Base-by-base conservation (phyloP, 2,888 invertebrate species). In the Lochmaea crataegi region DNA sequence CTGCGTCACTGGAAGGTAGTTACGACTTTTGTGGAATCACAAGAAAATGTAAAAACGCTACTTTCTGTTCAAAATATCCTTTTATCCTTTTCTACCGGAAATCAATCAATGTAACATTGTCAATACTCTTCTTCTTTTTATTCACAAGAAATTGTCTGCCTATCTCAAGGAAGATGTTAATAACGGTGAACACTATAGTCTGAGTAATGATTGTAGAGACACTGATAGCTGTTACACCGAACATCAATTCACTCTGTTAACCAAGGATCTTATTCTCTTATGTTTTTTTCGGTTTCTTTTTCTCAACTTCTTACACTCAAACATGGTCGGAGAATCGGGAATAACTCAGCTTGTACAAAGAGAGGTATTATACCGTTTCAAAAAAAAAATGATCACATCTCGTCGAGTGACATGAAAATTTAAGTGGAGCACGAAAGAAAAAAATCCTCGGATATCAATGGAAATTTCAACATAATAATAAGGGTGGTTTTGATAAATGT, bases 91-190 rank as follows among this genome's bases (percentile, higher is more conserved):
- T 16, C 68, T 16, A 68, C 26, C n/a, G 53, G 69, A 58, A 69
- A 78, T 78, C 77, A 78, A 78, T 78, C 78, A 78, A 74, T 65
- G 74, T 77, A 74, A 77, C 75, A 75, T 75, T 71, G 74, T 72
- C 75, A 78, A 76, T 79, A 76, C 72, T 75, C 75, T 76, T 71
- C 72, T 76, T 69, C 72, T 74, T 79, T 80, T 79, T 75, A 79
- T 80, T 79, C 78, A 68, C 71, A 73, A 75, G 79, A 77, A 76
- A 81, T 66, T 66, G 70, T 67, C 72, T 65, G 68, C 67, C 72
- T 74, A 74, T 74, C 71, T 53, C 65, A 48, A 70, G 72, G 63
- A 74, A 68, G 65, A 69, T 69, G 76, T 73, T 68, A 68, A 68
- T 68, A 68, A 38, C 12, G 60, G n/a, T 7, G 60, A 60, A 32